Evolutionary conservation across 2,797 vertebrate species (phyloP), one percentile per base, ranked within the genome.

Genomic region (Neopelma chrysocephalum): DNA sequence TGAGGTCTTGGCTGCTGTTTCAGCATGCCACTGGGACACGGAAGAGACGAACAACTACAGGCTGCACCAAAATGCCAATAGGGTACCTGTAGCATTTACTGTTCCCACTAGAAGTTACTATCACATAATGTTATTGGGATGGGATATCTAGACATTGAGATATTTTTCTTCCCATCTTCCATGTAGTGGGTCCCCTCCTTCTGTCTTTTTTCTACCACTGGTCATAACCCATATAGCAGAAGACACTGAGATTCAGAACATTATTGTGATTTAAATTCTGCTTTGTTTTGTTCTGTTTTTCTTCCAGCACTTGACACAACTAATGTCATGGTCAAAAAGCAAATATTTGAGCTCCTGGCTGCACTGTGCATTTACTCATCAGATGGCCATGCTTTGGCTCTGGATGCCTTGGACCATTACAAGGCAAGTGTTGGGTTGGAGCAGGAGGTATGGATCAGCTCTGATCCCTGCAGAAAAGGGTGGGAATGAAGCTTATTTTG

Each of bases 271-370:
- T 61, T 43, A 71, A 75, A 73, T 86, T 57, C 20, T 60, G 23
- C 23, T 87, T 86, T 91, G 16, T 54, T 92, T 90, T 85, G 18
- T 53, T 91, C 68, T 82, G 21, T 26, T 94, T 94, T 78, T 62
- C 27, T 50, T 92, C 18, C 97, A 99, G 99, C 99, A 42, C 96
- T 99, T 97, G 99, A 99, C 96, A 99, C 99, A 1, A 99, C 99
- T 47, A 99, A 99, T 80, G 98, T 98, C 51, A 99, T 99, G 99
- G 99, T 99, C 93, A 99, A 99, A 98, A 99, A 99, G 97, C 99
- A 99, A 97, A 99, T 99, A 91, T 99, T 99, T 97, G 99, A 99
- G 95, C 98, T 99, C 48, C 97, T 99, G 50, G 99, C 99, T 4
- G 99, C 99, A 48, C 98, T 99, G 93, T 99, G 99, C 95, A 98